Evolutionary conservation across 2,113 vertebrate species (phyloP).

Genomic region (Isichthys henryi): DNA sequence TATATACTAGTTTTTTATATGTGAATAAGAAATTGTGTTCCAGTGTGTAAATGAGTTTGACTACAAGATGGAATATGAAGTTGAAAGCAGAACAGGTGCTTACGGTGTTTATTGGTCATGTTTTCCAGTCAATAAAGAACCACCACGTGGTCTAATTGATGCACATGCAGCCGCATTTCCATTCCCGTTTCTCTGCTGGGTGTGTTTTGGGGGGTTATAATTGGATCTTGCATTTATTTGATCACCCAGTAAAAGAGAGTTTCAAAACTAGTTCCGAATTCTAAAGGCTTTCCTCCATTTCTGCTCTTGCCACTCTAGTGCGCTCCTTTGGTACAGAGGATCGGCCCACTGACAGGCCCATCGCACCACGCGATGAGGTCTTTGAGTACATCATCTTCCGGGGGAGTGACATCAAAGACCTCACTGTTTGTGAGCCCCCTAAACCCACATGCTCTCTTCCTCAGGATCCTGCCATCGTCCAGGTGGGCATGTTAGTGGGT

Average conservation of each 20-base stretch:
- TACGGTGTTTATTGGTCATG: neutral
- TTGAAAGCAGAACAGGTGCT: neutral
- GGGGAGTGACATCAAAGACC: slow-evolving; percentile 94
- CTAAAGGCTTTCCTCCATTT: neutral
- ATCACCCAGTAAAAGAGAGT: neutral
- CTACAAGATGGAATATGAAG: neutral
- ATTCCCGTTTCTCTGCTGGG: neutral
- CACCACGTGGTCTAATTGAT: neutral
- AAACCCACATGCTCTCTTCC: slow-evolving; percentile 87
- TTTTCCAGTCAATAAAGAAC: neutral
- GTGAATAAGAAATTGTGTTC: neutral
- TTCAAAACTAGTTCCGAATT: neutral
- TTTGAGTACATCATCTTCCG: slow-evolving; percentile 98
- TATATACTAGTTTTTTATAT: no score
- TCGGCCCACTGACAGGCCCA: slow-evolving; percentile 88
- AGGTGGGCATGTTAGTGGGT: slow-evolving; percentile 57
- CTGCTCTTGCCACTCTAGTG: slow-evolving; percentile 49
- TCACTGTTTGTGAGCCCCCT: slow-evolving; percentile 94
- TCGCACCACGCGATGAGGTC: slow-evolving; percentile 91
- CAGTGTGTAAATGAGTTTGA: neutral
- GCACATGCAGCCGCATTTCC: neutral
- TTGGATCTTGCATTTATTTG: neutral
- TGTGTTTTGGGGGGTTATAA: neutral
- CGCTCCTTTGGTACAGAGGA: slow-evolving; percentile 96
- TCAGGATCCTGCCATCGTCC: slow-evolving; percentile 97